Evolutionary conservation across 1,140 invertebrate genomes (phyloP).

Genomic region (Brachionus calyciflorus): DNA sequence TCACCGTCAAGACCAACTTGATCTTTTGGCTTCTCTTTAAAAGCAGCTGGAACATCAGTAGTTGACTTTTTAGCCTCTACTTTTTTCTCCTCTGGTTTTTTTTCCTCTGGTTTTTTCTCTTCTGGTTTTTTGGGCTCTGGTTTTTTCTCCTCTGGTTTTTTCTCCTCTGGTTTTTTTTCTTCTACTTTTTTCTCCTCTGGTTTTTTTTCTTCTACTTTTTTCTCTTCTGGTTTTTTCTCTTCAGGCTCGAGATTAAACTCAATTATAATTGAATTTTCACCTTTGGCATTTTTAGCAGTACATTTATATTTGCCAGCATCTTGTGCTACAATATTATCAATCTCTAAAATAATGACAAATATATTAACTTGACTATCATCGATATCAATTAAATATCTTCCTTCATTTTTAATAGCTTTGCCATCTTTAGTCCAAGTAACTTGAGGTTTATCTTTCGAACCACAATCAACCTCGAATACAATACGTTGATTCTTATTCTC

Average conservation of each 20-base stretch:
- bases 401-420: slow-evolving; percentile 54
- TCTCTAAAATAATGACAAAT: slow-evolving; percentile 46
- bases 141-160: slow-evolving; percentile 18
- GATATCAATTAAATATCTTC: slow-evolving; percentile 53
- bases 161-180: background rate
- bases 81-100: slow-evolving; percentile 1
- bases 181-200: background rate
- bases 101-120: background rate
- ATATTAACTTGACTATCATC: slow-evolving; percentile 47
- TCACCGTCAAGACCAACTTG: slow-evolving; percentile 50
- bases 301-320: slow-evolving; percentile 86
- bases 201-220: slow-evolving; percentile 24
- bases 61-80: background rate
- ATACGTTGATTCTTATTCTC: slow-evolving; percentile 38
- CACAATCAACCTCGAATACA: slow-evolving; percentile 41
- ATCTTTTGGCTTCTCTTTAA: slow-evolving; percentile 44
- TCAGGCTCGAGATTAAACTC: slow-evolving; percentile 37
- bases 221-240: slow-evolving; percentile 8
- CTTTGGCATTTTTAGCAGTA: slow-evolving; percentile 80
- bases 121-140: slow-evolving; percentile 1
- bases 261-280: slow-evolving; percentile 77
- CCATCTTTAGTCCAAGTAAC: slow-evolving; percentile 54
- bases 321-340: slow-evolving; percentile 50
- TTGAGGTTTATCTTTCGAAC: slow-evolving; percentile 50
- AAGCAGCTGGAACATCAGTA: background rate